Evolutionary conservation across 2,113 vertebrate species (phyloP).

Genomic region (Orientallactaga bullata): DNA sequence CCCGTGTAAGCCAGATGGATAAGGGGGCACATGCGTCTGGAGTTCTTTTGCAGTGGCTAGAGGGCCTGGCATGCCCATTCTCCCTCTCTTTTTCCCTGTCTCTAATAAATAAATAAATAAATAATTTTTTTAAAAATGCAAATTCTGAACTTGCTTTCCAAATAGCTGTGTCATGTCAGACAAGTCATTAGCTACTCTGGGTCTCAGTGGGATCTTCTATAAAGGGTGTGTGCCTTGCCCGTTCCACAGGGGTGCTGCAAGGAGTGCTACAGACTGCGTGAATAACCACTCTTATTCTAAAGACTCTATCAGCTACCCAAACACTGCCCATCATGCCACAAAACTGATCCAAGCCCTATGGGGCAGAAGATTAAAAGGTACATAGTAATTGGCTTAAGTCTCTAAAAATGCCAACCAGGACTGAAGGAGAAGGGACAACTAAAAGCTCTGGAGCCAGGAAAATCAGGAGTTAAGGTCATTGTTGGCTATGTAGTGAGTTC

Average conservation of each 20-base stretch:
- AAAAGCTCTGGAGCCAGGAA: no score
- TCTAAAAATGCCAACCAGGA: constrained; percentile 20
- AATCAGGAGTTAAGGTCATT: no score
- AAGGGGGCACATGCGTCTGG: no score
- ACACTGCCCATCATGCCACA: not conserved
- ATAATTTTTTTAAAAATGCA: not conserved
- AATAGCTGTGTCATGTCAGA: not conserved
- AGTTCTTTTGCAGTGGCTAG: no score
- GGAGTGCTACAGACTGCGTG: not conserved
- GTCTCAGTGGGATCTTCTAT: not conserved
- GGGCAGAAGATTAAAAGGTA: no score
- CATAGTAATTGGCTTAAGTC: not conserved
- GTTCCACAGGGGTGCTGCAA: not conserved
- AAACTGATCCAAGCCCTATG: no score
- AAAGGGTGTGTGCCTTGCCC: not conserved
- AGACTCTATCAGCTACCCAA: constrained; percentile 14
- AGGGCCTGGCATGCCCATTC: no score
- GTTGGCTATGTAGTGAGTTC: no score
- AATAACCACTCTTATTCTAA: not conserved
- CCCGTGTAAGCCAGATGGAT: no score
- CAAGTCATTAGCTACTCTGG: not conserved
- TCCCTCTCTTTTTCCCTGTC: no score
- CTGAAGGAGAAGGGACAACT: not conserved
- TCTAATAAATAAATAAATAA: no score
- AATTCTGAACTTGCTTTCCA: not conserved